Base-by-base conservation (phyloP, 2,797 vertebrate species). In the Apodemus agrarius region DNA sequence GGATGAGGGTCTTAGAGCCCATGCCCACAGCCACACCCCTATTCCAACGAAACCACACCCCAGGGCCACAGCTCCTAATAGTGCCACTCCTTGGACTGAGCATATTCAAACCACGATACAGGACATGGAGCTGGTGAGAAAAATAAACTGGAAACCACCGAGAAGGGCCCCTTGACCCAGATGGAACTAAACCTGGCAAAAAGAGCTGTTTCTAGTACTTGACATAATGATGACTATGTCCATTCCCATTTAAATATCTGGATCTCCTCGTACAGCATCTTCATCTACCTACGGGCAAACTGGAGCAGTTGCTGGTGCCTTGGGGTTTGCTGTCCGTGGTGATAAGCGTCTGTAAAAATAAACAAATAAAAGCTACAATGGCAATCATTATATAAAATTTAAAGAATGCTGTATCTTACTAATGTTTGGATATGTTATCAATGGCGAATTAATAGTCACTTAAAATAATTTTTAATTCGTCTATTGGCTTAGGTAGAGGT, bases 381-480 rank as follows among this genome's bases (percentile, higher is more conserved):
- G 16, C 69, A 16, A 14, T 89, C 21, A 82, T 74, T 90, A 82
- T 84, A 24, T 2, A 95, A 84, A 65, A 65, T 75, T 75, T 89
- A 43, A 11, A 22, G 78, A 59, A 83, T 75, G 31, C 1, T 67
- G 0, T 79, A 82, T 91, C 19, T 21, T 83, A 37, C 88, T 52
- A 87, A 83, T 95, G 9, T 59, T 90, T 76, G 69, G 86, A 63
- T 89, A 78, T 80, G 61, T 67, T 91, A 57, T 52, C 74, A 49
- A 54, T 84, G 82, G 34, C 89, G 92, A 83, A 54, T 76, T 67
- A 16, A 65, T 34, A 90, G 79, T 92, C 22, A 46, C 69, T 57
- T 95, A 59, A 75, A 65, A 69, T 86, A 72, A 26, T 67, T 93
- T 95, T 93, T 14, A 93, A 65, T 80, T 34, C 8, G 67, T 57